phyloP scores from a whole-genome alignment of 2,888 invertebrate genomes.

The Sesia apiformis region DNA sequence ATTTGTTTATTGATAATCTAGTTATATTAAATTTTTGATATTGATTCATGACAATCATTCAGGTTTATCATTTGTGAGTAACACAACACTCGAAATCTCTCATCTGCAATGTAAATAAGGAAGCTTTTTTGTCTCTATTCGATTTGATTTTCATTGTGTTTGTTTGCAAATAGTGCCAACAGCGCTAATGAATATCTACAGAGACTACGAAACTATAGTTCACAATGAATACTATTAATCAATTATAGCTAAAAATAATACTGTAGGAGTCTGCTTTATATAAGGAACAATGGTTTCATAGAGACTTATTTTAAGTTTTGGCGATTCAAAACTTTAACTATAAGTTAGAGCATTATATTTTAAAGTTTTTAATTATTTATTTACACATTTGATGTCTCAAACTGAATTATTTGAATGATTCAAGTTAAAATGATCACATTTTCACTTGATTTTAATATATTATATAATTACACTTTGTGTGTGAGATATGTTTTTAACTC shows the following conservation, averaged over 20 bases:
- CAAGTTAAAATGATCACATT: conserved; percentile 21
- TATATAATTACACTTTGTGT: conserved; percentile 41
- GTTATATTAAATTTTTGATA: conserved; percentile 58
- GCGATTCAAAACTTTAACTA: conserved; percentile 72
- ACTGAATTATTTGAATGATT: conserved; percentile 28
- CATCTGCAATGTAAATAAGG: conserved; percentile 33
- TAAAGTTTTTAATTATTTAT: conserved; percentile 60
- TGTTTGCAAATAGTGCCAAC: conserved; percentile 58
- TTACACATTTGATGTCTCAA: conserved; percentile 51
- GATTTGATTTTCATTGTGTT: conserved; percentile 57
- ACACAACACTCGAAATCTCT: background rate
- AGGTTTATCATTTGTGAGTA: conserved; percentile 1
- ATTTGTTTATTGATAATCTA: conserved; percentile 63
- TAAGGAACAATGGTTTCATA: conserved; percentile 18
- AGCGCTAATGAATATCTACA: conserved; percentile 50
- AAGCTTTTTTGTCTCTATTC: conserved; percentile 47
- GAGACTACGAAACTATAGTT: conserved; percentile 30
- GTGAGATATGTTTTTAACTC: conserved; percentile 56
- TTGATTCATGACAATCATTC: conserved; percentile 63
- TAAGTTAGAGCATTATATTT: conserved; percentile 69
- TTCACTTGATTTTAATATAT: conserved; percentile 19
- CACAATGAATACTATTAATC: conserved; percentile 13
- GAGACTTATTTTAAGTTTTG: conserved; percentile 73
- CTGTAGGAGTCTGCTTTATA: conserved; percentile 27
- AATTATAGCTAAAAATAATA: conserved; percentile 18